Evolutionary conservation across 2,797 vertebrate genomes (phyloP).

Genomic region (Otolemur crassicaudatus): DNA sequence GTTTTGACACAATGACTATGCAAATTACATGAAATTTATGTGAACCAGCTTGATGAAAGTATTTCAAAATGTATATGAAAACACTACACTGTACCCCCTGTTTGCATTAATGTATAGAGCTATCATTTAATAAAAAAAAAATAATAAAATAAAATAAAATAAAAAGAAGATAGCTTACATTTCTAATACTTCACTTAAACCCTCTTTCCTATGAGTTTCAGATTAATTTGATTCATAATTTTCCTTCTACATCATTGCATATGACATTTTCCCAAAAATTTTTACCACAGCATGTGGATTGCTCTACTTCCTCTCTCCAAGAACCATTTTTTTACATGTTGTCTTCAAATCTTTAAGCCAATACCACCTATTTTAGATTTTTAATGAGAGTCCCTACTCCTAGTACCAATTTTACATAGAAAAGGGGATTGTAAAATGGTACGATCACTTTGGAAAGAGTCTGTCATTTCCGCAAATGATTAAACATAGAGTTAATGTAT

Average conservation of each 20-base stretch:
- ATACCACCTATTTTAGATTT: background rate
- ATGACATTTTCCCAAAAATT: background rate
- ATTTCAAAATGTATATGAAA: no score
- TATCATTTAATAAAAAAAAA: no score
- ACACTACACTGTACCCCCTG: no score
- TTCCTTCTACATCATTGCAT: background rate
- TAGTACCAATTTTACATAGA: background rate
- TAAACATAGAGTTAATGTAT: background rate
- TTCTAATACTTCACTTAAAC: conserved; percentile 12
- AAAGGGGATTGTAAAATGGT: background rate
- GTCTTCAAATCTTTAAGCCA: background rate
- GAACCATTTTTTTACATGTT: background rate
- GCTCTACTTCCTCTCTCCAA: background rate
- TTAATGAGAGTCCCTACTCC: background rate
- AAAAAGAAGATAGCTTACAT: background rate
- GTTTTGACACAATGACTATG: no score
- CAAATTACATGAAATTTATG: no score
- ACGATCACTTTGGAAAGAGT: background rate
- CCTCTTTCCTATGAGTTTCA: background rate
- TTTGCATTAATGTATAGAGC: no score
- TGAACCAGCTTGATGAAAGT: no score
- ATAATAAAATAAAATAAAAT: no score
- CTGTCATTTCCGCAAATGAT: background rate
- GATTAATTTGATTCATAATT: background rate
- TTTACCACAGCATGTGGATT: background rate